Evolutionary conservation across 2,797 vertebrate species (phyloP).

Genomic region (Chrosomus eos): DNA sequence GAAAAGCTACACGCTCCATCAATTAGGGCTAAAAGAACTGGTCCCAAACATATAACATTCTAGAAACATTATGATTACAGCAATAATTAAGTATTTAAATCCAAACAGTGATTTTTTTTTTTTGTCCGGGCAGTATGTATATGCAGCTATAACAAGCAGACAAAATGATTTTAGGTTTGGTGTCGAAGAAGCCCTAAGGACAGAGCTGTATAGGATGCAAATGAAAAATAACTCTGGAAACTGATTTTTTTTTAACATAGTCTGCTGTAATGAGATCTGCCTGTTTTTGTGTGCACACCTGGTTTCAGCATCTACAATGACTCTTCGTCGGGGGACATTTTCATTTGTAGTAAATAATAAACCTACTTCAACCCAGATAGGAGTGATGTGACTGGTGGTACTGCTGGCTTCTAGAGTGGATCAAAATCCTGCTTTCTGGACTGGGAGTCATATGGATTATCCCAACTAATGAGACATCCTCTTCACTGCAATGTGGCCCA

Average conservation of each 20-base stretch:
- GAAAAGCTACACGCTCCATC: no score
- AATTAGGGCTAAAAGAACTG: no score
- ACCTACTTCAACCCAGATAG: neutral
- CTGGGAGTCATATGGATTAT: constrained; percentile 32
- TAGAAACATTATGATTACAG: no score
- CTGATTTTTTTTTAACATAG: neutral
- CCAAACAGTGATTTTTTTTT: no score
- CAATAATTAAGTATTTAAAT: no score
- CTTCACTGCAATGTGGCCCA: neutral
- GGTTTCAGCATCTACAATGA: neutral
- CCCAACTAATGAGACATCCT: constrained; percentile 4
- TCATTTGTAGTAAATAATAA: constrained; percentile 24
- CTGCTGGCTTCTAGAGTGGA: neutral
- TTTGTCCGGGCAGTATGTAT: no score
- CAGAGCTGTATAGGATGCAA: neutral
- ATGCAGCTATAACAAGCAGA: neutral
- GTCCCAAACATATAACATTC: no score
- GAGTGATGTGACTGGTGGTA: neutral
- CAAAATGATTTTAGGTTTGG: neutral
- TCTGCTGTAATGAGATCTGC: neutral
- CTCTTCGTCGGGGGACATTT: neutral
- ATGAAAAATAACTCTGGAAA: neutral
- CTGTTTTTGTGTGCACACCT: neutral
- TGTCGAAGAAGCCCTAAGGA: neutral
- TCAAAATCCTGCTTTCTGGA: constrained; percentile 27